phyloP scores from a whole-genome alignment of 2,113 vertebrate species.

The Scomber japonicus region DNA sequence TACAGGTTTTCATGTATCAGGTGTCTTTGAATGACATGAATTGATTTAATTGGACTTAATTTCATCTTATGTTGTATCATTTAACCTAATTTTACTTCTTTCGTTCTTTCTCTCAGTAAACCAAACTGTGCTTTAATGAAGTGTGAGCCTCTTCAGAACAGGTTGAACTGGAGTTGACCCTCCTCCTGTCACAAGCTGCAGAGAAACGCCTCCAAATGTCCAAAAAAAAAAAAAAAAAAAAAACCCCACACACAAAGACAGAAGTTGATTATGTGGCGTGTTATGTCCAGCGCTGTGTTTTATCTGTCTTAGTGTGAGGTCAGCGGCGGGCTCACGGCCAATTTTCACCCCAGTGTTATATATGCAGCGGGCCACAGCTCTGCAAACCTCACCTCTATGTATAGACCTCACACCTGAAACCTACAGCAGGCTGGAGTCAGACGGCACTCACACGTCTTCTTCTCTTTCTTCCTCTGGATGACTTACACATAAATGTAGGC shows the following conservation, averaged over 20 bases:
- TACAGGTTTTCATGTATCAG: too few relatives aligned
- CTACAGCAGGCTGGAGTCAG: not conserved
- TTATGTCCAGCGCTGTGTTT: not conserved
- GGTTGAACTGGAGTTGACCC: not conserved
- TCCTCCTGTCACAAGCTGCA: not conserved
- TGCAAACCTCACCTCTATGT: constrained; percentile 51
- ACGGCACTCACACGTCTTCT: not conserved
- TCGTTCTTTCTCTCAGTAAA: too few relatives aligned
- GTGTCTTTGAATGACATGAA: too few relatives aligned
- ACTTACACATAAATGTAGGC: not conserved
- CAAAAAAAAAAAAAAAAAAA: too few relatives aligned
- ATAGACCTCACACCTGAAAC: constrained; percentile 50
- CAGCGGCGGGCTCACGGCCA: not conserved
- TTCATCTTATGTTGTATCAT: too few relatives aligned
- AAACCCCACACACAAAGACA: not conserved
- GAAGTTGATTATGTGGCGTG: not conserved
- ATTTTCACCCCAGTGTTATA: constrained; percentile 42
- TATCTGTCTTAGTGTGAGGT: not conserved
- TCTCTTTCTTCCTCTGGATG: not conserved
- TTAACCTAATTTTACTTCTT: too few relatives aligned
- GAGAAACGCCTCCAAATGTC: not conserved
- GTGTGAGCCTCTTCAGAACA: not conserved
- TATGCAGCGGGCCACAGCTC: not conserved
- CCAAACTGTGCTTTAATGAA: too few relatives aligned
- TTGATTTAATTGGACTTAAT: too few relatives aligned